These are phyloP conservation scores for Axea sp. DNA, from an alignment of 2,888 invertebrate genomes.

Conservation along the genomic window DNA sequence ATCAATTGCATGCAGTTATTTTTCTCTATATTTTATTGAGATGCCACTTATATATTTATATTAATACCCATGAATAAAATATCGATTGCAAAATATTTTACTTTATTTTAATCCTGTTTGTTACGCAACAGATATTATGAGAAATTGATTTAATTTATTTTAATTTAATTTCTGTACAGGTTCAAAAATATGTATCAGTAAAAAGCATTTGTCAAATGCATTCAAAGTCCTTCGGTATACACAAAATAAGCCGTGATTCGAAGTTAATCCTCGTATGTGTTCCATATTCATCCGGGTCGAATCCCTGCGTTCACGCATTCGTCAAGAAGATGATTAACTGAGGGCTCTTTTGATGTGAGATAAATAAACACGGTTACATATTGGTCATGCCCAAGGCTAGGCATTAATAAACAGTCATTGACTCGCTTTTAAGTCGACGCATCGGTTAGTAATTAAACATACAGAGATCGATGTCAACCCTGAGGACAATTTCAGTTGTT, in stretches of 20 bases:
- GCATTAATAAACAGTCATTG: conserved; percentile 60
- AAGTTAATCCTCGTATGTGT: conserved; percentile 23
- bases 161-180: too few species aligned
- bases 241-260: conserved; percentile 12
- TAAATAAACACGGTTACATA: conserved; percentile 72
- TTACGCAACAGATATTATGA: too few species aligned
- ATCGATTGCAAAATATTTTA: too few species aligned
- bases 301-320: conserved; percentile 27
- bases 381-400: conserved; percentile 62
- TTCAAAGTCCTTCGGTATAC: conserved; percentile 3
- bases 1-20: too few species aligned
- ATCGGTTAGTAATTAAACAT: conserved; percentile 59
- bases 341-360: conserved; percentile 74
- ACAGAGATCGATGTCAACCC: conserved; percentile 38
- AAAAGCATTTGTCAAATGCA: not conserved
- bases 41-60: too few species aligned
- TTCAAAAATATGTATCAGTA: not conserved
- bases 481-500: conserved; percentile 51
- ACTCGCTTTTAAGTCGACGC: conserved; percentile 59
- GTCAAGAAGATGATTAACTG: conserved; percentile 71
- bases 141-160: too few species aligned
- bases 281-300: conserved; percentile 35
- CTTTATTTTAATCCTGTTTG: too few species aligned
- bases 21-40: too few species aligned
- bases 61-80: too few species aligned